These are phyloP conservation scores for Raja brachyura DNA, from an alignment of 2,113 vertebrate genomes.

Conservation along the genomic window DNA sequence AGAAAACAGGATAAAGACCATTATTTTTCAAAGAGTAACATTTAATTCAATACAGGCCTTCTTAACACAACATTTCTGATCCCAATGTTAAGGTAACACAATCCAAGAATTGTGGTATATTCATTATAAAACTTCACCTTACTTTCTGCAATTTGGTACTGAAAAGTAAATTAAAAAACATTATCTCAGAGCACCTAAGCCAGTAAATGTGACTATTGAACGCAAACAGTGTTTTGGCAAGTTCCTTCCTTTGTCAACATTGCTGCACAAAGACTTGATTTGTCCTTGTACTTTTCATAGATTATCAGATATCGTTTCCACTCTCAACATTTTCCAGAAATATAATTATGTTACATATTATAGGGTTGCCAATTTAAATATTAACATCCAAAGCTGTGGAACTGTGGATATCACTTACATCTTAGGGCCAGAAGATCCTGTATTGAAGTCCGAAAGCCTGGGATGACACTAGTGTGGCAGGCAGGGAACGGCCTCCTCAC, in stretches of 20 bases:
- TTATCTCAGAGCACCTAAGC: not conserved
- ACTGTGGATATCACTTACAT: no score
- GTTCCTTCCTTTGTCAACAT: not conserved
- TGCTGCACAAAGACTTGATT: not conserved
- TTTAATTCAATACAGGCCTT: not conserved
- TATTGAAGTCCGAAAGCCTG: no score
- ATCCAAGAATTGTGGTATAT: not conserved
- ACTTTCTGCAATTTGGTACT: not conserved
- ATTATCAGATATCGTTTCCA: not conserved
- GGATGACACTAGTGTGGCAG: no score
- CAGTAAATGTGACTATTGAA: not conserved
- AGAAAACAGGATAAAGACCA: constrained; percentile 11
- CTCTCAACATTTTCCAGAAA: no score
- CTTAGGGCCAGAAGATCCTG: no score
- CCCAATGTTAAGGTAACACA: not conserved
- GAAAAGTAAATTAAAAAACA: not conserved
- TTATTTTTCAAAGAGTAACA: not conserved
- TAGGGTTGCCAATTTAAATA: no score
- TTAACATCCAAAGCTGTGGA: no score
- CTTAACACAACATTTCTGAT: not conserved
- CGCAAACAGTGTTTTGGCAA: not conserved
- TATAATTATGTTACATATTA: no score
- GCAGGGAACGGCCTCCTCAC: no score
- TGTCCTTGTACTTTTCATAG: not conserved
- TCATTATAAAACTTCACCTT: not conserved